phyloP scores from a whole-genome alignment of 2,888 invertebrate genomes.

The Urechis unicinctus region DNA sequence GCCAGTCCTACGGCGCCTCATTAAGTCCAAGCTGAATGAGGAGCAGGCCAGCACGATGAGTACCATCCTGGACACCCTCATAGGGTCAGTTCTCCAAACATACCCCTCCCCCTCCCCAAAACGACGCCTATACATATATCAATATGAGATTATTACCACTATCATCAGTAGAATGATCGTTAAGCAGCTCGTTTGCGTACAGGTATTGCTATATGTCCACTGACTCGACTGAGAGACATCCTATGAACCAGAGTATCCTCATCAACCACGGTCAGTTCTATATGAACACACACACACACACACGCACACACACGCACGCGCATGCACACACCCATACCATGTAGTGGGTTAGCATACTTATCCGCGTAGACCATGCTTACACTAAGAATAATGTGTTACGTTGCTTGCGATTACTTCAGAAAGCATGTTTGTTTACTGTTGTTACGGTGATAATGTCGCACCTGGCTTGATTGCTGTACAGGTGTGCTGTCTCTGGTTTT shows the following conservation, averaged over 20 bases:
- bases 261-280: conserved; percentile 50
- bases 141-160: background rate
- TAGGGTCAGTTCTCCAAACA: conserved; percentile 6
- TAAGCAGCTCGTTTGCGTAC: background rate
- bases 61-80: conserved; percentile 32
- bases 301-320: background rate
- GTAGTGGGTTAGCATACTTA: too few species aligned
- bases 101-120: background rate
- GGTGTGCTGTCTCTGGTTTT: conserved; percentile 46
- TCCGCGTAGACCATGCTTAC: too few species aligned
- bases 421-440: too few species aligned
- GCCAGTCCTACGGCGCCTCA: conserved; percentile 40
- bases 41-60: conserved; percentile 45
- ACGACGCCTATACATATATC: background rate
- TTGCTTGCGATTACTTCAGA: too few species aligned
- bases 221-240: conserved; percentile 46
- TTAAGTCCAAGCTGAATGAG: conserved; percentile 41
- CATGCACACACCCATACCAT: background rate
- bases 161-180: background rate
- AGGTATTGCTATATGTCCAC: conserved; percentile 46
- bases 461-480: conserved; percentile 17
- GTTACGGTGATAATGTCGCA: too few species aligned
- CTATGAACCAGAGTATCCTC: conserved; percentile 50
- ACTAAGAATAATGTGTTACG: too few species aligned
- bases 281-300: too few species aligned